Evolutionary conservation across 2,113 vertebrate genomes (phyloP).

Genomic region (Seriola quinqueradiata): DNA sequence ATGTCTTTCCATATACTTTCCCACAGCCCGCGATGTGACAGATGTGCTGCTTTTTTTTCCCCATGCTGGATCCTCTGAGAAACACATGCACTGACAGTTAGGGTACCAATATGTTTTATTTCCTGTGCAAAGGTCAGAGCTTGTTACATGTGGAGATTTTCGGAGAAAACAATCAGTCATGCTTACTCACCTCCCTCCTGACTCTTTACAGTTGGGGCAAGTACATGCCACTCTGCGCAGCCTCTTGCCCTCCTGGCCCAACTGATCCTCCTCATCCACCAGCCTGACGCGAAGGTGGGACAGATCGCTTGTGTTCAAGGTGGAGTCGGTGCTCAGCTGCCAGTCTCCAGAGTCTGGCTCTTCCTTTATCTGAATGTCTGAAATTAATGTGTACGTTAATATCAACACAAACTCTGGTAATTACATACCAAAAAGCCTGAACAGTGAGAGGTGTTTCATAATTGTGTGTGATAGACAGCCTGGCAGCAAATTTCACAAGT

Average conservation of each 20-base stretch:
- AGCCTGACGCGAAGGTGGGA: slow-evolving; percentile 95
- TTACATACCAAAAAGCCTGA: slow-evolving; percentile 27
- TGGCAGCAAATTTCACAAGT: slow-evolving; percentile 24
- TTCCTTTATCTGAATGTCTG: slow-evolving; percentile 98
- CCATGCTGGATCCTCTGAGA: slow-evolving; percentile 92
- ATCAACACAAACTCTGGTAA: slow-evolving; percentile 26
- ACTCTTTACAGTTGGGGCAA: slow-evolving; percentile 99
- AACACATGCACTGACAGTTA: slow-evolving; percentile 39
- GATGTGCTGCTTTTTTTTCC: slow-evolving; percentile 99
- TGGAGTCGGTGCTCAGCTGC: slow-evolving; percentile 96
- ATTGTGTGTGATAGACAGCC: slow-evolving; percentile 34
- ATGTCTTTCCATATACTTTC: slow-evolving; percentile 99
- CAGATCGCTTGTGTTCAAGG: slow-evolving; percentile 96
- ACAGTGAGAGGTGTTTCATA: slow-evolving; percentile 33
- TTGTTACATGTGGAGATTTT: background rate
- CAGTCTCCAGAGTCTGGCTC: slow-evolving; percentile 98
- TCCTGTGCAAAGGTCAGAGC: background rate
- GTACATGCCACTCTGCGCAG: slow-evolving; percentile 97
- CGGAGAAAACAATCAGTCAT: background rate
- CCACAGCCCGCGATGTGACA: slow-evolving; percentile 98
- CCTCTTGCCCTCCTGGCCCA: slow-evolving; percentile 95
- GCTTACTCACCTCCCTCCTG: slow-evolving; percentile 92
- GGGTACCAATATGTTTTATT: background rate
- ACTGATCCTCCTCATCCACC: slow-evolving; percentile 96
- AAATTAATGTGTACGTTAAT: slow-evolving; percentile 34